Percentiles rank a stretch among this genome's conserved stretches.
These are phyloP conservation scores for Ashinkailepas kermadecensis DNA, from an alignment of 2,888 invertebrate genomes.

Conservation along the genomic window DNA sequence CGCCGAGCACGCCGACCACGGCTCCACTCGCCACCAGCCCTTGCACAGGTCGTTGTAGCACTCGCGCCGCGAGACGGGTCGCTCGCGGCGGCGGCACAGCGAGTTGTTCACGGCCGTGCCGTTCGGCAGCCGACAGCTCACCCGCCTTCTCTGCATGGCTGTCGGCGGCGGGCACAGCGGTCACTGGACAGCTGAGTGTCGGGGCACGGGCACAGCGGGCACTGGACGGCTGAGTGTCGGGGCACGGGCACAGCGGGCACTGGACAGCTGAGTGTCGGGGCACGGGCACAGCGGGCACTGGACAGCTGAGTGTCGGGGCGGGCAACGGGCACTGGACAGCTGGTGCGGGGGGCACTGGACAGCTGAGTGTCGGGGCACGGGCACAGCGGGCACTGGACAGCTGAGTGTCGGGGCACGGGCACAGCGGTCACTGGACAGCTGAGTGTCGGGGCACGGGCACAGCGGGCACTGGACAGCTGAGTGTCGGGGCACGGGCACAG, in stretches of 20 bases:
- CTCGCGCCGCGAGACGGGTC: constrained; percentile 68
- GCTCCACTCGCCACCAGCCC: constrained; percentile 80
- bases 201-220: background rate
- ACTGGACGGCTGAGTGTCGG: background rate
- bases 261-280: background rate
- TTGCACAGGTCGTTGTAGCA: constrained; percentile 76
- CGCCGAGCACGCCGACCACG: constrained; percentile 91
- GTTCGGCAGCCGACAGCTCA: constrained; percentile 50
- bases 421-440: too few relatives aligned
- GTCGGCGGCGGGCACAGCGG: constrained; percentile 9
- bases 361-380: too few relatives aligned
- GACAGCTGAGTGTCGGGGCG: too few relatives aligned
- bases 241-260: background rate
- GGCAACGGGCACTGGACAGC: too few relatives aligned
- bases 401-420: too few relatives aligned
- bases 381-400: too few relatives aligned
- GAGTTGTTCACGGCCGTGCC: constrained; percentile 48
- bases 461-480: too few relatives aligned
- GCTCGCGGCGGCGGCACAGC: constrained; percentile 62
- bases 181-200: background rate
- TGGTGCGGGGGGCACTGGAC: too few relatives aligned
- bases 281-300: too few relatives aligned
- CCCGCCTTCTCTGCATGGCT: constrained; percentile 66
- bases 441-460: too few relatives aligned
- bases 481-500: too few relatives aligned